Evolutionary conservation across 2,113 vertebrate genomes (phyloP), one percentile per base, ranked within the genome.

Genomic region (Lontra canadensis): DNA sequence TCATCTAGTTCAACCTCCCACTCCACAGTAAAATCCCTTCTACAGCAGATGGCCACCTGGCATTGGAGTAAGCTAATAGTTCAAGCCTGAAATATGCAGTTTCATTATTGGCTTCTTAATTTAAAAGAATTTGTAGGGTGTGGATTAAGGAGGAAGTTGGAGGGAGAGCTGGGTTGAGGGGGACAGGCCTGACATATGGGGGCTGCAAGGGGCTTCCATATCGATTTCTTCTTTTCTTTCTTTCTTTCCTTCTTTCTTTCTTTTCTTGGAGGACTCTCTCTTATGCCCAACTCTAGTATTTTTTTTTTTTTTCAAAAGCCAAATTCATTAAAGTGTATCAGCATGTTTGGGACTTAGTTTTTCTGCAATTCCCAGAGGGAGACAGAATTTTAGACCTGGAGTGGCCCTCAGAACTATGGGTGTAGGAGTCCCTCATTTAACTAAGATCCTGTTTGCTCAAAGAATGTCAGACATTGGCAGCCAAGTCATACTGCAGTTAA

Each of bases 311-410:
- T 59, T 59, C 57, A 59, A 25, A 67, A 55, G 3, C 44, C 15
- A 20, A 73, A 67, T 86, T 82, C 92, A 74, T 74, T 79, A 59
- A 52, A 85, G 89, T 83, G 17, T 14, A 36, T 81, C 12, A 89
- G 36, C 79, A 86, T 78, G 57, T n/a, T 88, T 59, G 42, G 11
- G 20, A 17, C 36, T 88, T 49, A 63, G 23, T 29, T 78, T 44
- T 96, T 85, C 59, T 42, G 59, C 69, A 93, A 78, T 97, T 97
- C 11, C 14, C 20, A n/a, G n/a, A 93, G n/a, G 17, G n/a, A 95
- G 94, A 73, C 15, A 67, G 67, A 59, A 61, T 36, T 34, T 74
- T 74, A 49, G 20, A 26, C 21, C 65, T 52, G 12, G 34, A 63
- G 29, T 10, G 25, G 44, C 49, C 5, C n/a, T 85, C 10, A 61